Evolutionary conservation across 2,888 invertebrate genomes (phyloP), one percentile per base, ranked within the genome.

Genomic region (Saturnia pavonia): DNA sequence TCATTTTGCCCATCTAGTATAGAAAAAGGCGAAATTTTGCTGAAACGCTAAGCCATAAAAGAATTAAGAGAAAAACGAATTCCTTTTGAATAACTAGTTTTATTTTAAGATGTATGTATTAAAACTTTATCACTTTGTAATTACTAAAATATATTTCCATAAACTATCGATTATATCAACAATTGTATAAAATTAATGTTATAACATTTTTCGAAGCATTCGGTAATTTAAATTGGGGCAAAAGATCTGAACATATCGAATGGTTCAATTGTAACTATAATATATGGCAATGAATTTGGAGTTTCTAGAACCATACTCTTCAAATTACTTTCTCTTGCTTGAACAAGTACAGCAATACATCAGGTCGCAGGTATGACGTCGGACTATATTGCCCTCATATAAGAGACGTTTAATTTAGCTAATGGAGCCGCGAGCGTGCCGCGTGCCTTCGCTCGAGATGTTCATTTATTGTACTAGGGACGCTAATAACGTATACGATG

Each of bases 361-460:
- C 40, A 65, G 65, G n/a, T 65, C 19, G 65, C 65, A 70, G 70
- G 66, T 66, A 70, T 70, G 70, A 67, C 70, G 69, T 69, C 48
- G 70, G 51, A 66, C 65, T 70, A 67, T 70, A 70, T 70, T 67
- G 67, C 69, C 65, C 67, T 60, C 68, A 72, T 71, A 76, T 78
- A 80, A 75, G 79, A 84, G 79, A 76, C 85, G 82, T 87, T 88
- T 89, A 87, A 89, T 89, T 84, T 84, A 72, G 83, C 85, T 88
- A 89, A 89, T 89, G 88, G 89, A 81, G 80, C 76, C 75, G 76
- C 74, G 80, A 67, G 80, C 76, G 80, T 67, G 80, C 76, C 75
- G 80, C 76, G 80, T 67, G 80, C 76, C 75, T 75, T 48, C 75
- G 70, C 76, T 71, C 70, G 78, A 77, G 77, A 77, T 78, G 80